Percentiles rank a stretch among this genome's conserved stretches.
phyloP scores from a whole-genome alignment of 2,797 vertebrate genomes.

The Bradypodion pumilum region DNA sequence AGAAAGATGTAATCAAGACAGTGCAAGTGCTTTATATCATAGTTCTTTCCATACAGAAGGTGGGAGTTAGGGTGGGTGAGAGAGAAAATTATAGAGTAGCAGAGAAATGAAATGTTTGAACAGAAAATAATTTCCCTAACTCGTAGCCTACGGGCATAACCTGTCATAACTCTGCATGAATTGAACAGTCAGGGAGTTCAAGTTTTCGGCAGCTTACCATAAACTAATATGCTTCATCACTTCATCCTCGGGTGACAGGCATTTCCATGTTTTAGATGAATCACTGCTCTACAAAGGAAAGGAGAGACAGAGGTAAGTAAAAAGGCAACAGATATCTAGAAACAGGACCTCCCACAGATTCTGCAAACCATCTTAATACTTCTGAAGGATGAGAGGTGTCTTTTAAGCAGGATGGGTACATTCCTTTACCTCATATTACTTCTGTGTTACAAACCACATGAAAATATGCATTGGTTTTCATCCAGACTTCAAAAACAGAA shows the following conservation, averaged over 20 bases:
- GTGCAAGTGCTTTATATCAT: conserved; percentile 38
- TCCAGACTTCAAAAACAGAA: too few relatives aligned
- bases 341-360: not conserved
- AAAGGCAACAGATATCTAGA: conserved; percentile 1
- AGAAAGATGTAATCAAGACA: conserved; percentile 40
- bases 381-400: too few relatives aligned
- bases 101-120: conserved; percentile 74
- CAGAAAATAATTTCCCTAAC: conserved; percentile 75
- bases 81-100: conserved; percentile 60
- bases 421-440: too few relatives aligned
- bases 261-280: conserved; percentile 47
- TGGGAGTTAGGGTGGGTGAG: conserved; percentile 8
- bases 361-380: not conserved
- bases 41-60: conserved; percentile 34
- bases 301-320: conserved; percentile 37
- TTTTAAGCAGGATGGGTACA: too few relatives aligned
- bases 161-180: conserved; percentile 69
- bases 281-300: conserved; percentile 48
- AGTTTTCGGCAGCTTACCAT: conserved; percentile 64
- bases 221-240: conserved; percentile 67
- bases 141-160: conserved; percentile 65
- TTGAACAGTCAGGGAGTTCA: conserved; percentile 69
- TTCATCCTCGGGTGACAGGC: conserved; percentile 58
- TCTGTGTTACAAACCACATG: too few relatives aligned
- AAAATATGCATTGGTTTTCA: too few relatives aligned